Base-by-base conservation (phyloP, 2,888 invertebrate species). In the Chaetogeoica ovagalla region DNA sequence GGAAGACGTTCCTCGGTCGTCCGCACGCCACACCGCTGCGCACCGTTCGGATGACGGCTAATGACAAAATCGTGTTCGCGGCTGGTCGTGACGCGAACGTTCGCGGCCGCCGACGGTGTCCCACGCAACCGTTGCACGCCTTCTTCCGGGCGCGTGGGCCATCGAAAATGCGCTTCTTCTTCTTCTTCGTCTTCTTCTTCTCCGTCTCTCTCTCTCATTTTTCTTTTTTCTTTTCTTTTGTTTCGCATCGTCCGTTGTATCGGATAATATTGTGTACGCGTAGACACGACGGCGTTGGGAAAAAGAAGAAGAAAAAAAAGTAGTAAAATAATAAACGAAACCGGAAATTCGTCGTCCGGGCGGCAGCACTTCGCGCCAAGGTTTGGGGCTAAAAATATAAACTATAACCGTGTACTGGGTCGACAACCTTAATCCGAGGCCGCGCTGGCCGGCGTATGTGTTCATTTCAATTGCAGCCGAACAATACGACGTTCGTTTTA, bases 41-140 rank as follows among this genome's bases (percentile, higher is more conserved):
- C 57, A 8, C 5, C 30, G 30, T 57, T 52, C 48, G 43, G 77
- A 60, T 69, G 70, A 70, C 60, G 77, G 70, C 77, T 79, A 79
- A 79, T 79, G 79, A 79, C 79, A 79, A 79, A 79, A 71, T 79
- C 79, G 79, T 79, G 79, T 79, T 79, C 71, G 63, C 79, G 63
- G 63, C 63, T 11, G 65, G 71, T 79, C 79, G 79, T 79, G 79
- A 79, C 79, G 70, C 69, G 69, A 55, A 69, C 52, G 9, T 65
- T 52, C 59, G 43, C 15, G 37, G 55, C 17, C 72, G 62, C 6
- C 63, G 74, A 19, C 66, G 2, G 63, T 79, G 71, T 79, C 77
- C 77, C 77, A 77, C 77, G 77, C 77, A 70, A 77, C 21, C 7
- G 43, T 52, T 30, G 77, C 77, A 77, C 77, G 77, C 77, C 77